Evolutionary conservation across 1,140 invertebrate genomes (phyloP).

Genomic region (Manduca sexta): DNA sequence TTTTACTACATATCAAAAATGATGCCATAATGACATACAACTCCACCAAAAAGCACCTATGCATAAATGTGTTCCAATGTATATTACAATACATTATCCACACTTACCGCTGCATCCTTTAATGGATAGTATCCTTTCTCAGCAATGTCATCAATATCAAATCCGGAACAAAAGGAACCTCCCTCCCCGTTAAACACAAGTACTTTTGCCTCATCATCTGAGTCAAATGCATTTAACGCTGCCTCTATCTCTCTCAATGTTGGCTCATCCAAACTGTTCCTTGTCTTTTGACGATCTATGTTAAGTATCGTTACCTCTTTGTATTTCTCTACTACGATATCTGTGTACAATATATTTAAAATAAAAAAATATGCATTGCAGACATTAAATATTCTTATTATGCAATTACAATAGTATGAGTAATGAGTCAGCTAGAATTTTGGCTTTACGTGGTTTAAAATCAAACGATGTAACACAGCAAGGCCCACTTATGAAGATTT

Average conservation of each 20-base stretch:
- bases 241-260: constrained; percentile 79
- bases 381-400: neutral
- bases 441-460: no score
- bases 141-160: constrained; percentile 83
- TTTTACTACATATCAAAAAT: no score
- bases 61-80: no score
- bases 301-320: constrained; percentile 83
- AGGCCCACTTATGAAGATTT: no score
- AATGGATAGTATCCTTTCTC: constrained; percentile 70
- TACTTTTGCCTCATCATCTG: constrained; percentile 78
- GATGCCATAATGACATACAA: no score
- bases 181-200: constrained; percentile 90
- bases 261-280: constrained; percentile 84
- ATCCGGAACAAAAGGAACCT: constrained; percentile 93
- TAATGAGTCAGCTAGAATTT: no score
- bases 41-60: no score
- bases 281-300: constrained; percentile 87
- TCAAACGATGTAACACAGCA: no score
- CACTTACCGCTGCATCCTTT: constrained; percentile 63
- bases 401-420: no score
- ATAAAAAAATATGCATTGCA: neutral
- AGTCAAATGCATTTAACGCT: constrained; percentile 86
- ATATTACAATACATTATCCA: no score
- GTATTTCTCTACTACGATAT: constrained; percentile 76
- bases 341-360: constrained; percentile 18